phyloP scores from a whole-genome alignment of 2,113 vertebrate genomes.

The Rhinolophus sinicus region DNA sequence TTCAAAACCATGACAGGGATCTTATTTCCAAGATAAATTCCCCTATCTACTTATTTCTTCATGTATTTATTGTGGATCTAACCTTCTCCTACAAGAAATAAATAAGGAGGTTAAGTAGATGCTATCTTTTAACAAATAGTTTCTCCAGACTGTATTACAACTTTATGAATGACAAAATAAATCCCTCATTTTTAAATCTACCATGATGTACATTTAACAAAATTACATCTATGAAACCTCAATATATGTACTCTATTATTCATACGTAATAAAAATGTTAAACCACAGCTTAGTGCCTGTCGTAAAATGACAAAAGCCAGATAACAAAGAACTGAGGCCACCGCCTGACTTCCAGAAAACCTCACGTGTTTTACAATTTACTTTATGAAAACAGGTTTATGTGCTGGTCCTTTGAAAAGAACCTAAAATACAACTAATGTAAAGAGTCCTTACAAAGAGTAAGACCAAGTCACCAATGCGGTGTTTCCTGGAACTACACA shows the following conservation, averaged over 20 bases:
- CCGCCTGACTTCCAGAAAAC: constrained; percentile 68
- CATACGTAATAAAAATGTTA: constrained; percentile 88
- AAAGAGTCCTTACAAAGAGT: neutral
- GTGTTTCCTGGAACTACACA: neutral
- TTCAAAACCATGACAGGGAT: constrained; percentile 89
- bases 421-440: neutral
- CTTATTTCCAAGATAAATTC: constrained; percentile 95
- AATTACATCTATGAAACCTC: constrained; percentile 85
- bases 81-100: constrained; percentile 93
- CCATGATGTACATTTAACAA: constrained; percentile 86
- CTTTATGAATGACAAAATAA: constrained; percentile 92
- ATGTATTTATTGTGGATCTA: constrained; percentile 94
- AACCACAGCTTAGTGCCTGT: constrained; percentile 81
- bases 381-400: neutral
- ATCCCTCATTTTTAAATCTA: constrained; percentile 90
- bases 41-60: constrained; percentile 91
- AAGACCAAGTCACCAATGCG: neutral
- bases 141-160: constrained; percentile 88
- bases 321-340: constrained; percentile 81
- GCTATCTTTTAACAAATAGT: constrained; percentile 96
- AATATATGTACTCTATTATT: constrained; percentile 85
- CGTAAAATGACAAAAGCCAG: constrained; percentile 84
- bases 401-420: neutral
- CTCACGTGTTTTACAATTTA: neutral
- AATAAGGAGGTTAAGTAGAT: constrained; percentile 97